Evolutionary conservation across 92 coral and sea anemone genomes (phyloP).

Genomic region (Palythoa grandiflora): DNA sequence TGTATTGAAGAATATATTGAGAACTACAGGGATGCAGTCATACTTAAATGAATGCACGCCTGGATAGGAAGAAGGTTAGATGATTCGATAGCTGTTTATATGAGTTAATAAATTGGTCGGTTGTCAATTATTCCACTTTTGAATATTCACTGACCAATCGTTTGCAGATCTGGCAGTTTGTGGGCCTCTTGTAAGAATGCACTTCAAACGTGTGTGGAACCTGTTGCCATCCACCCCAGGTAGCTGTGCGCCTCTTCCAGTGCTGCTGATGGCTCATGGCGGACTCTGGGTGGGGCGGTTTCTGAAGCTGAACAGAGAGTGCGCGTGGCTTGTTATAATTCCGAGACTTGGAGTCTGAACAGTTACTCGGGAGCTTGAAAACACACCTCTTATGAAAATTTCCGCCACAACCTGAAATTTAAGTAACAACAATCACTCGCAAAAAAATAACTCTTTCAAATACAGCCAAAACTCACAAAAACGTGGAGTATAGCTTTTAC

Average conservation of each 20-base stretch:
- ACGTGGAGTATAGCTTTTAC: too few relatives aligned
- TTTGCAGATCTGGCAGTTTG: conserved; percentile 97
- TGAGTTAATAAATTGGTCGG: not conserved
- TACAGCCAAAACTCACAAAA: too few relatives aligned
- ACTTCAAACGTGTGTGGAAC: conserved; percentile 96
- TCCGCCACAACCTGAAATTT: conserved; percentile 89
- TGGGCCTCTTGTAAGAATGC: conserved; percentile 94
- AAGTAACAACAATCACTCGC: too few relatives aligned
- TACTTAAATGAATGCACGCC: not conserved
- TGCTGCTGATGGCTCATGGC: conserved; percentile 49
- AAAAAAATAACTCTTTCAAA: not conserved
- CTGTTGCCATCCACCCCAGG: conserved; percentile 89
- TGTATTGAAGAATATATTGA: not conserved
- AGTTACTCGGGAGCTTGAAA: conserved; percentile 92
- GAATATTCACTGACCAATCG: conserved; percentile 66
- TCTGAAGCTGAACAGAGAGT: conserved; percentile 38
- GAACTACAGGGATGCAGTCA: too few relatives aligned
- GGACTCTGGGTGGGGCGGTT: conserved; percentile 48
- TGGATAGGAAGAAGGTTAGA: not conserved
- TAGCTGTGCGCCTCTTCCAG: conserved; percentile 61
- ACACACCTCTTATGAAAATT: conserved; percentile 98
- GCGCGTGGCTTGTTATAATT: conserved; percentile 46
- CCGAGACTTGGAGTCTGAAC: conserved; percentile 81
- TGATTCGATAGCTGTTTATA: not conserved
- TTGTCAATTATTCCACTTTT: not conserved